These are phyloP conservation scores for Rotaria socialis DNA, from an alignment of 2,888 invertebrate genomes.

Conservation along the genomic window DNA sequence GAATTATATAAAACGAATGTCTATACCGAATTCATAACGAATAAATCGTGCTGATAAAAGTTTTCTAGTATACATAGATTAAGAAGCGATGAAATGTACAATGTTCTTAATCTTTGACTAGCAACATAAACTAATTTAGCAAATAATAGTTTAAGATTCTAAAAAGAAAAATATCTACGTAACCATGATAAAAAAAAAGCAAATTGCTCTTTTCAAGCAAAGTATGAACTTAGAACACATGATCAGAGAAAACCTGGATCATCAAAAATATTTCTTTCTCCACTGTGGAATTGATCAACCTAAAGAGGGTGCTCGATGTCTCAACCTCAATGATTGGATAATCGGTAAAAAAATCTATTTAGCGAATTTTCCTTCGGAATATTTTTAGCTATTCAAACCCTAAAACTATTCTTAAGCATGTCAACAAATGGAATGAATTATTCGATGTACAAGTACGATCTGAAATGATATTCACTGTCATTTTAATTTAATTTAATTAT, in stretches of 20 bases:
- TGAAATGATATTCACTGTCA: not conserved
- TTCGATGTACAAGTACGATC: not conserved
- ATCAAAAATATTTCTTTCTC: not conserved
- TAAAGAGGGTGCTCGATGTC: conserved; percentile 23
- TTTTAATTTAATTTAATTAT: not conserved
- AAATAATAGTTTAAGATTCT: not conserved
- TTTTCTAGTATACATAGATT: conserved; percentile 19
- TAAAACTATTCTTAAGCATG: not conserved
- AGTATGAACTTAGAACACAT: not conserved
- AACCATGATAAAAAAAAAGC: not conserved
- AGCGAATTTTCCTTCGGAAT: too few species aligned
- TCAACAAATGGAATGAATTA: not conserved
- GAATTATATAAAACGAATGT: not conserved
- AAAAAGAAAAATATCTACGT: not conserved
- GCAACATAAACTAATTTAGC: not conserved
- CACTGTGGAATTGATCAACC: not conserved
- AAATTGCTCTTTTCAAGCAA: not conserved
- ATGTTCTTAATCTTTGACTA: not conserved
- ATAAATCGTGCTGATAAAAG: not conserved
- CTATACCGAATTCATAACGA: conserved; percentile 28
- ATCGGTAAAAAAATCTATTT: not conserved
- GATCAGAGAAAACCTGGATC: not conserved
- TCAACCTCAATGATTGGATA: not conserved
- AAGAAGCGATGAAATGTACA: not conserved
- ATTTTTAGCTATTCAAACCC: too few species aligned